phyloP scores from a whole-genome alignment of 23 tunicate genomes.

The Halocynthia roretzi region DNA sequence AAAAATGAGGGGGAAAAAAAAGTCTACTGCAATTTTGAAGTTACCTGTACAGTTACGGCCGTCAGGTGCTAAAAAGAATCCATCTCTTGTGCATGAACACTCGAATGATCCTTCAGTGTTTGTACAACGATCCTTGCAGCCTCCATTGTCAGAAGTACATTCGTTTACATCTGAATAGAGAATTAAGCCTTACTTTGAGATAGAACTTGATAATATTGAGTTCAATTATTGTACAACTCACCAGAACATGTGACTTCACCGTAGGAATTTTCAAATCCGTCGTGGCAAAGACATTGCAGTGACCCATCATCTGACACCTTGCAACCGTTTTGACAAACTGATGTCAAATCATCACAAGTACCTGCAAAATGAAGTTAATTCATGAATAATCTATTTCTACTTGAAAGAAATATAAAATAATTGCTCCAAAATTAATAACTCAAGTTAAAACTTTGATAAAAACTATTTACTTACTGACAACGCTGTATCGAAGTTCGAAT shows the following conservation, averaged over 20 bases:
- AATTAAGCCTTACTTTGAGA: background rate
- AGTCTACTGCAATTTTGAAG: background rate
- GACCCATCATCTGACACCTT: slow-evolving; percentile 10
- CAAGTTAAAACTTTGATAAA: no score
- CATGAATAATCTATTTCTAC: background rate
- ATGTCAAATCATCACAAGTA: slow-evolving; percentile 6
- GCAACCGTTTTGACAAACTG: slow-evolving; percentile 8
- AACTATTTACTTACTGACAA: slow-evolving; percentile 35
- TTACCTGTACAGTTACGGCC: slow-evolving; percentile 69
- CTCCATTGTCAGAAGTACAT: slow-evolving; percentile 31
- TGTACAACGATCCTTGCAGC: slow-evolving; percentile 35
- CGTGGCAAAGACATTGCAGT: slow-evolving; percentile 38
- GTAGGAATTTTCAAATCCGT: slow-evolving; percentile 27
- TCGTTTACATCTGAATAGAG: slow-evolving; percentile 57
- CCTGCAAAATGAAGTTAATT: background rate
- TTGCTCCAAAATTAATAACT: no score
- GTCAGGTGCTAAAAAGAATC: slow-evolving; percentile 55
- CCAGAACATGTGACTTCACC: slow-evolving; percentile 56
- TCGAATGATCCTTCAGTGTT: slow-evolving; percentile 69
- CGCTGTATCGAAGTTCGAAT: slow-evolving; percentile 45
- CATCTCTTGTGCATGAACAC: slow-evolving; percentile 51
- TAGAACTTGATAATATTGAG: background rate
- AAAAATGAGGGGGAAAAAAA: background rate
- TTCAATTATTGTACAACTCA: background rate
- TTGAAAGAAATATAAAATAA: no score